These are phyloP conservation scores for Centrocercus urophasianus DNA, from an alignment of 2,113 vertebrate species.

Conservation along the genomic window DNA sequence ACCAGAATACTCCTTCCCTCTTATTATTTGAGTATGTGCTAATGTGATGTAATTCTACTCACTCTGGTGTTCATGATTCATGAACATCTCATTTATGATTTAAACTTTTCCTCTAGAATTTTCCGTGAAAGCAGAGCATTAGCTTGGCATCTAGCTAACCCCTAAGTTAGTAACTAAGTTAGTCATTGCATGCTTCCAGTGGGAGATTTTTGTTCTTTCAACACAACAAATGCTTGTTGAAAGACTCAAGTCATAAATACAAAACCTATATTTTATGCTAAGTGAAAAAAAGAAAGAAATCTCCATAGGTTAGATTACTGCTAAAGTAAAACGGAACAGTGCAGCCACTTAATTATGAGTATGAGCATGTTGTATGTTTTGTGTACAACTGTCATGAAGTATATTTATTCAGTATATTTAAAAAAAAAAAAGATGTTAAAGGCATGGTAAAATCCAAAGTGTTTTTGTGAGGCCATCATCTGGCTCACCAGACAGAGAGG, in stretches of 20 bases:
- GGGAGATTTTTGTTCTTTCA: not conserved
- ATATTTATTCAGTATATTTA: not conserved
- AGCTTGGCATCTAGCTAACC: not conserved
- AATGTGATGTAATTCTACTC: not conserved
- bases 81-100: not conserved
- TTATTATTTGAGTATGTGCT: not conserved
- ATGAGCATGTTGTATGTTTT: not conserved
- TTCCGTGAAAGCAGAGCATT: not conserved
- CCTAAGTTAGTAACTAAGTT: not conserved
- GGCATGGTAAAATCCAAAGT: not conserved
- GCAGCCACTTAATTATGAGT: not conserved
- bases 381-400: not conserved
- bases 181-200: not conserved
- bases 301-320: not conserved
- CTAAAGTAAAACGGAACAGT: not conserved
- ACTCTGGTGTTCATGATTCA: not conserved
- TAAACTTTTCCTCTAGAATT: constrained; percentile 7
- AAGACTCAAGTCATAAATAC: not conserved
- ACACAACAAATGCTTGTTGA: not conserved
- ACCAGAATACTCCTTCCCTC: not conserved
- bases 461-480: not conserved
- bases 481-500: not conserved
- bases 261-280: not conserved
- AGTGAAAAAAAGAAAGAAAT: not conserved
- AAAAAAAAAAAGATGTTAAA: not conserved